Evolutionary conservation across 2,113 vertebrate species (phyloP).

Genomic region (Pterocles burchelli): DNA sequence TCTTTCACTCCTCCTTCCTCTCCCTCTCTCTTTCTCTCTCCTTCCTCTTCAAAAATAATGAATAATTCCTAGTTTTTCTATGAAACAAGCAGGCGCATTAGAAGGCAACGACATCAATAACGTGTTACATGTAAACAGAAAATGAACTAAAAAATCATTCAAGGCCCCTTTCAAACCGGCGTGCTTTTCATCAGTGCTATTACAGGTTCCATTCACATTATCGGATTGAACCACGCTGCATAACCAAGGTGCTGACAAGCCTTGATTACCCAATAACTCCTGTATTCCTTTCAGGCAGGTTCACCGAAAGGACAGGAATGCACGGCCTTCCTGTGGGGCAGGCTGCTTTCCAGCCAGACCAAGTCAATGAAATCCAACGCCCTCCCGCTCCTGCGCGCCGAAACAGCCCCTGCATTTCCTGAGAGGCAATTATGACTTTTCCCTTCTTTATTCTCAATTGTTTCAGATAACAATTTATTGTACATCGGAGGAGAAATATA

Average conservation of each 20-base stretch:
- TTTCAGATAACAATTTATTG: conserved; percentile 74
- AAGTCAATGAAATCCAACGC: conserved; percentile 79
- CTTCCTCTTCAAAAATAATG: conserved; percentile 75
- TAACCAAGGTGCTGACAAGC: conserved; percentile 93
- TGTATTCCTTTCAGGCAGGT: conserved; percentile 88
- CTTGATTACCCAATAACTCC: conserved; percentile 94
- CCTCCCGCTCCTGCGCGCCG: conserved; percentile 58
- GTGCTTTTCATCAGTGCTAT: conserved; percentile 91
- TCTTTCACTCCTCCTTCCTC: conserved; percentile 73
- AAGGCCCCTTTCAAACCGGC: conserved; percentile 83
- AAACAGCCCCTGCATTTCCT: conserved; percentile 70
- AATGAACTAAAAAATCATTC: conserved; percentile 89
- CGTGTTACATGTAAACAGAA: conserved; percentile 87
- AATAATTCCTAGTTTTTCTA: conserved; percentile 85
- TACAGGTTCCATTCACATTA: conserved; percentile 90
- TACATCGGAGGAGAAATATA: conserved; percentile 47
- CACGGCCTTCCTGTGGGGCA: conserved; percentile 86
- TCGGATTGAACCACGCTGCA: conserved; percentile 90
- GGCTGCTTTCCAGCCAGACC: conserved; percentile 78
- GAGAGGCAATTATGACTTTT: conserved; percentile 72
- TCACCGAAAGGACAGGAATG: conserved; percentile 91
- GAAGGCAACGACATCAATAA: conserved; percentile 88
- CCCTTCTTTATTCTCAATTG: conserved; percentile 69
- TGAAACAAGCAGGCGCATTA: conserved; percentile 83
- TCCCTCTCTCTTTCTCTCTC: conserved; percentile 46